Percentiles rank a stretch among this genome's conserved stretches.
Conservation (phyloP, 2,888 invertebrate genomes). For the Caenorhabditis angaria region DNA sequence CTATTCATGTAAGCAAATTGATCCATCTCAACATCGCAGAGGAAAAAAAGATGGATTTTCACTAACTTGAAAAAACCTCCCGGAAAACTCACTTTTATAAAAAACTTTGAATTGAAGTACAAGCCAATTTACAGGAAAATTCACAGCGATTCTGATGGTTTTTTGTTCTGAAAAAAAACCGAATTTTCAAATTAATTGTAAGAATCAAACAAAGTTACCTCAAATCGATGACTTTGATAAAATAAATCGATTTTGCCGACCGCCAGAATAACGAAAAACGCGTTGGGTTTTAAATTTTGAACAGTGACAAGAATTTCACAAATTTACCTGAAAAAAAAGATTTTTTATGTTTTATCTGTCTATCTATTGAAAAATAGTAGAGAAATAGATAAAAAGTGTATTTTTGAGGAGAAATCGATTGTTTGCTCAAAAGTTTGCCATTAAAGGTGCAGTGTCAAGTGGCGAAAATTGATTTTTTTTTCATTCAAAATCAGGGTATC, state of each 20-base stretch:
- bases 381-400: background rate
- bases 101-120: background rate
- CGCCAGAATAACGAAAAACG: background rate
- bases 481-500: too few species aligned
- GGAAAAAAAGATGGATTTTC: background rate
- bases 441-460: too few species aligned
- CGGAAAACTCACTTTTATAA: background rate
- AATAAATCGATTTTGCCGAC: background rate
- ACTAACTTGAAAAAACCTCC: too few species aligned
- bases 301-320: background rate
- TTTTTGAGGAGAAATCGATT: too few species aligned
- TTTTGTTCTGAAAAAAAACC: too few species aligned
- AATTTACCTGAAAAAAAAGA: background rate
- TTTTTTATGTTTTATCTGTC: background rate
- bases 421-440: too few species aligned
- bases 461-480: too few species aligned
- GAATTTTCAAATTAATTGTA: too few species aligned
- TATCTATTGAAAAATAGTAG: background rate
- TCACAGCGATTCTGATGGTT: too few species aligned
- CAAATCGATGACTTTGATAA: background rate
- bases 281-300: background rate
- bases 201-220: background rate
- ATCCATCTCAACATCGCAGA: background rate
- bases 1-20: background rate
- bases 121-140: too few species aligned